Evolutionary conservation across 2,797 vertebrate genomes (phyloP), one percentile per base, ranked within the genome.

Genomic region (Chelon labrosus): DNA sequence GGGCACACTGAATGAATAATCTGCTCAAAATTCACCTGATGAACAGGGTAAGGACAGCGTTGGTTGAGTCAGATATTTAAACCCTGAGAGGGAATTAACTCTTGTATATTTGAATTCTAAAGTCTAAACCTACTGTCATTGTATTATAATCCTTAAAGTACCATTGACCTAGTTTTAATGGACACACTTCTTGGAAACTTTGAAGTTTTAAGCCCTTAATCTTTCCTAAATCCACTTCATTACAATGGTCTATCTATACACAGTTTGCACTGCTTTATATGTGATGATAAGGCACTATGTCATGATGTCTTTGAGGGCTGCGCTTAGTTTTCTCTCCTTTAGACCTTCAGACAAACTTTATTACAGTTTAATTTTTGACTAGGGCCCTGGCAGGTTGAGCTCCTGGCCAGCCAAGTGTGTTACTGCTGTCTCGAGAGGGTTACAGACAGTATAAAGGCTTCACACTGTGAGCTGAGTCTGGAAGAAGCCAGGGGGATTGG

Each of bases 171-270:
- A 47, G 80, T 85, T 85, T 80, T 57, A 79, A 86, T 79, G 70
- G 77, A 69, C 68, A 80, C 46, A 75, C 77, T 83, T 84, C 57
- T 77, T 77, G 64, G 77, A 89, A 86, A 85, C 82, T 61, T 19
- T 74, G 54, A 85, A 82, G 70, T 79, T 76, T 81, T 80, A 87
- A 87, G 66, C 63, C 61, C 53, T 78, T 88, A 84, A 88, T 85
- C 86, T 81, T 77, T 68, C 19, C 19, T 59, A 81, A 88, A 86
- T 84, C 81, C 83, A 16, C 31, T 81, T 84, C 57, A 77, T 74
- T 87, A 73, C 51, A 84, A 72, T 69, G 22, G 37, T 72, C 25
- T 54, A 77, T 76, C 74, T 66, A 11, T 73, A 73, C 69, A 77
- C 51, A 73, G 37, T 82, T 73, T 65, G 65, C 50, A 27, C 22